Evolutionary conservation across 2,888 invertebrate genomes (phyloP), one percentile per base, ranked within the genome.

Genomic region (Scaptomyza reducta): DNA sequence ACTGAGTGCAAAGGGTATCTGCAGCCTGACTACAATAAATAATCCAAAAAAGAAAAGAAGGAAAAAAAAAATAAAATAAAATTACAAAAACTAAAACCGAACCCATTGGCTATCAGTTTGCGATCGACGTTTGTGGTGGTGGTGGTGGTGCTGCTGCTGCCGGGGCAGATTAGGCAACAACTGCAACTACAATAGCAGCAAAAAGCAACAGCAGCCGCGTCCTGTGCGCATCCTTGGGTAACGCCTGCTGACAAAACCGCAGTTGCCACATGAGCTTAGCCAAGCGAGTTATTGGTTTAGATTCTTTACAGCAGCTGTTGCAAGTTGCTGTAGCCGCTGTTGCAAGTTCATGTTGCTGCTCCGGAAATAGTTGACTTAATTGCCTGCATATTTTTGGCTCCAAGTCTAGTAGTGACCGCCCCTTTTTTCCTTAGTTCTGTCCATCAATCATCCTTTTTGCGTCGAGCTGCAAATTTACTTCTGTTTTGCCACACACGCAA

Each of bases 1-100:
- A 61, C 41, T 29, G 47, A 64, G 63, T 50, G 62, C 62, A 76
- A 68, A 68, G 74, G 65, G 87, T 88, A 86, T 83, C 88, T 81
- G 59, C 60, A 65, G 78, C 74, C 46, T 77, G 72, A n/a, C 67
- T 58, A 66, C 72, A 73, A 77, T 77, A 78, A 74, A 78, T 74
- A 74, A 78, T 41, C 46, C n/a, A n/a, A 22, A 65, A 42, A 27
- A n/a, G 9, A 38, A 45, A 25, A 16, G 14, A 13, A 27, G 2
- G 33, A n/a, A n/a, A n/a, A n/a, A 33, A 31, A 16, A n/a, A 31
- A 16, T 13, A 31, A 18, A 47, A 49, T 11, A 29, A 46, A 29
- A 29, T n/a, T n/a, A n/a, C n/a, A 46, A 14, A 46, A 40, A 14
- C 40, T 40, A 51, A 57, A 35, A 7, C 53, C 18, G 55, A 74